Percentiles rank a stretch among this genome's conserved stretches.
These are phyloP conservation scores for Drosophila stalkeri DNA, from an alignment of 2,888 invertebrate species.

Conservation along the genomic window DNA sequence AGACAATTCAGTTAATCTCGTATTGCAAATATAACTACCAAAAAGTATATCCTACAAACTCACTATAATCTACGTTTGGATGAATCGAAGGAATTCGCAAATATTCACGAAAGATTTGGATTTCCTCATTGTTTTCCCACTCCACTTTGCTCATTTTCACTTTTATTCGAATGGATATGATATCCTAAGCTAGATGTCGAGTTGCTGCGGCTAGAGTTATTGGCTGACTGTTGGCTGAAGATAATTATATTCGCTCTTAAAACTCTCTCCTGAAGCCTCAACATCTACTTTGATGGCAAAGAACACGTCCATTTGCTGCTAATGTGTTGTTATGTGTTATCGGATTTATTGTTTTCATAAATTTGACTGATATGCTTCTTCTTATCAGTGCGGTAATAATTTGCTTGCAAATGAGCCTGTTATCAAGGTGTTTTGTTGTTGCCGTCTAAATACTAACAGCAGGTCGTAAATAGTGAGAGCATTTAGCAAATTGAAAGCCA, in stretches of 20 bases:
- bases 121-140: constrained; percentile 87
- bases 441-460: neutral
- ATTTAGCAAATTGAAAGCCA: neutral
- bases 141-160: constrained; percentile 35
- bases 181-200: neutral
- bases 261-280: neutral
- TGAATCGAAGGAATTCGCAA: constrained; percentile 94
- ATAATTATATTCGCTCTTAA: constrained; percentile 1
- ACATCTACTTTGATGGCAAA: constrained; percentile 2
- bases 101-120: constrained; percentile 94
- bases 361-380: constrained; percentile 31
- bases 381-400: constrained; percentile 35
- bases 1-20: neutral
- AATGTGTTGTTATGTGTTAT: constrained; percentile 24
- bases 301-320: constrained; percentile 13
- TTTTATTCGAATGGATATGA: neutral
- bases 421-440: constrained; percentile 20
- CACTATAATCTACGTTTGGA: constrained; percentile 94
- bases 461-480: neutral
- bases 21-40: neutral
- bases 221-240: constrained; percentile 18
- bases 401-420: constrained; percentile 36
- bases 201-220: constrained; percentile 1
- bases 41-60: constrained; percentile 74
- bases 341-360: constrained; percentile 35